Percentiles rank a stretch among this genome's conserved stretches.
These are phyloP conservation scores for Parapristionchus giblindavisi DNA, from an alignment of 2,888 invertebrate genomes.

Conservation along the genomic window DNA sequence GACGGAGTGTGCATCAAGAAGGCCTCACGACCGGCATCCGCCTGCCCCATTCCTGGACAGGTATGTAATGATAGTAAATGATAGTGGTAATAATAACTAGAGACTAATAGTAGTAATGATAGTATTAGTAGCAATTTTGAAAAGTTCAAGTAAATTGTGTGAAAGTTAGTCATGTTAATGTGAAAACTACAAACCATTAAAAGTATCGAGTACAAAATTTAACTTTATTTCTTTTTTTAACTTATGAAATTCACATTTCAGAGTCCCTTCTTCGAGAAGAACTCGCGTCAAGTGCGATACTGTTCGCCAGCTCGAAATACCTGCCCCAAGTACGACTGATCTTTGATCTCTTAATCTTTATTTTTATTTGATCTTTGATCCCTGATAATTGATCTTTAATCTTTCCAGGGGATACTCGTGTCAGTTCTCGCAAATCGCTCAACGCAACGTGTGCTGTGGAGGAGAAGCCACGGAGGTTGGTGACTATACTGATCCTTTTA, in stretches of 20 bases:
- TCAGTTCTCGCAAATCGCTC: constrained; percentile 62
- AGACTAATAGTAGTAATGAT: not conserved
- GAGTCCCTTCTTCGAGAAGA: constrained; percentile 59
- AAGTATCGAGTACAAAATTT: no score
- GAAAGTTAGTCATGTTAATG: no score
- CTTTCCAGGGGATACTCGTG: constrained; percentile 58
- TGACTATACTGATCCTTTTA: not conserved
- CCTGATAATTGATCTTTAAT: constrained; percentile 17
- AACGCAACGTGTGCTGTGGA: constrained; percentile 67
- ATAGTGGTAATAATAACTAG: not conserved
- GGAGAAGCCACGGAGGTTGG: constrained; percentile 38
- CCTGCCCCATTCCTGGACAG: constrained; percentile 64
- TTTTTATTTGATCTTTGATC: not conserved
- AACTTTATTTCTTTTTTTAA: not conserved
- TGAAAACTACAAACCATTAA: no score
- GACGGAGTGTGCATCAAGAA: constrained; percentile 58
- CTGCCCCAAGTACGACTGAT: constrained; percentile 45
- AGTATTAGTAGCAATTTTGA: no score
- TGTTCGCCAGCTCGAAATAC: constrained; percentile 56
- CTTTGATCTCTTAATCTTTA: not conserved
- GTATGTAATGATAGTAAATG: constrained; percentile 18
- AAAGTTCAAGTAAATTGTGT: no score
- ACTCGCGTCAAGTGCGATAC: constrained; percentile 57
- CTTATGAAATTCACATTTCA: constrained; percentile 29
- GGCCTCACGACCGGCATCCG: constrained; percentile 50